Evolutionary conservation across 2,888 invertebrate genomes (phyloP), one percentile per base, ranked within the genome.

Genomic region (Gerris lacustris): DNA sequence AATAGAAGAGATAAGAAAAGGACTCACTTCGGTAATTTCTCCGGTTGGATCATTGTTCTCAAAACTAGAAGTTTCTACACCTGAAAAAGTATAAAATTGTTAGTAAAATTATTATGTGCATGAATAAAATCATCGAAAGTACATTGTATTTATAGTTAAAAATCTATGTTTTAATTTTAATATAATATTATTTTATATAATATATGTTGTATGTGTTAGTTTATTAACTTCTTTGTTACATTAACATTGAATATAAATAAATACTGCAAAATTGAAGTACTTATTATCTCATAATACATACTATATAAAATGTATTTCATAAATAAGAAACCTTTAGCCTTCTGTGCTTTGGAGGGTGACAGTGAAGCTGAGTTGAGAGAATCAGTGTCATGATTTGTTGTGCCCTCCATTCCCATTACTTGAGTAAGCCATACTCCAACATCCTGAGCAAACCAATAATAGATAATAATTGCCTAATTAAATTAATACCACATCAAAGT

Each of bases 371-470:
- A 11, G 15, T 55, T 55, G 55, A 11, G 15, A 55, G 45, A 67
- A 69, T 68, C 69, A 18, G 68, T 64, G 44, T 62, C 71, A 69
- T 70, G 72, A 69, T 70, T 68, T 71, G 70, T 72, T 71, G 67
- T 69, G 70, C 72, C 72, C 71, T 74, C 74, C 74, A 74, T 74
- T 66, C 70, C 72, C 71, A 71, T 68, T 71, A 69, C 69, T 66
- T 71, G 45, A 55, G 69, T 47, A 71, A 69, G 9, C 55, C 55
- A 55, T 55, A 55, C 15, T 55, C 11, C 9, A 15, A 15, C 55
- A 55, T 55, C 55, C 55, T 55, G 55, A 55, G 5, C 1, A 55
- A 11, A 55, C 1, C 1, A 55, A 55, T 5, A 11, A 55, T 55
- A 4, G 2, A 4, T 55, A 31, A 31, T 31, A 31, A 31, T 31